Percentiles rank a stretch among this genome's conserved stretches.
phyloP scores from a whole-genome alignment of 2,888 invertebrate species.

The Drymonia ruficornis region DNA sequence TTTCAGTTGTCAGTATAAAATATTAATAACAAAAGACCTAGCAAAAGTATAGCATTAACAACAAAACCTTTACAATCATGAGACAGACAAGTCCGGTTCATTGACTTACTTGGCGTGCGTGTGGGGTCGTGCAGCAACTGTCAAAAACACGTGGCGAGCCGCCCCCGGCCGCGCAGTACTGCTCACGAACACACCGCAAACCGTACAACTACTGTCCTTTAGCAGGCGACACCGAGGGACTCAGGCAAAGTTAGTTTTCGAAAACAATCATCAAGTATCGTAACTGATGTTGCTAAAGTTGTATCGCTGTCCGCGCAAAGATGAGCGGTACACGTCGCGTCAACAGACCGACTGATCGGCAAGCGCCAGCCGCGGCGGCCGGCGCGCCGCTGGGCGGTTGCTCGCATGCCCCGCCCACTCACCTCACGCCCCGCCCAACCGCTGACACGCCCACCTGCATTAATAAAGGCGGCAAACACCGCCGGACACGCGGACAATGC shows the following conservation, averaged over 20 bases:
- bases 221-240: constrained; percentile 18
- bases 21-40: background rate
- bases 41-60: background rate
- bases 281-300: constrained; percentile 55
- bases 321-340: constrained; percentile 71
- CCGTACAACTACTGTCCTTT: constrained; percentile 33
- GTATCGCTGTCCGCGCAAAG: constrained; percentile 51
- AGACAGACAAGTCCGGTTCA: constrained; percentile 7
- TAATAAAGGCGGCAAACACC: constrained; percentile 83
- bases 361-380: constrained; percentile 53
- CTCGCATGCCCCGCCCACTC: constrained; percentile 48
- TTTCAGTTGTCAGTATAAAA: too few relatives aligned
- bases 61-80: constrained; percentile 6
- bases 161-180: constrained; percentile 41
- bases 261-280: constrained; percentile 42
- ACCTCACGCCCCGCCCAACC: constrained; percentile 62
- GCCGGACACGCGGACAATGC: constrained; percentile 83
- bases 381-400: constrained; percentile 50
- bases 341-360: constrained; percentile 71
- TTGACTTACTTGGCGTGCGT: constrained; percentile 74
- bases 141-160: constrained; percentile 49
- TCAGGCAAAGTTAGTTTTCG: constrained; percentile 21
- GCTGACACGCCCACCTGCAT: constrained; percentile 77
- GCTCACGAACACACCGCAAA: constrained; percentile 41
- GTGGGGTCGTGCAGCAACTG: constrained; percentile 62